A percentile compares a stretch with the other conserved stretches of the same genome.
These are phyloP conservation scores for Mythimna pallens DNA, from an alignment of 2,888 invertebrate genomes.

Conservation along the genomic window DNA sequence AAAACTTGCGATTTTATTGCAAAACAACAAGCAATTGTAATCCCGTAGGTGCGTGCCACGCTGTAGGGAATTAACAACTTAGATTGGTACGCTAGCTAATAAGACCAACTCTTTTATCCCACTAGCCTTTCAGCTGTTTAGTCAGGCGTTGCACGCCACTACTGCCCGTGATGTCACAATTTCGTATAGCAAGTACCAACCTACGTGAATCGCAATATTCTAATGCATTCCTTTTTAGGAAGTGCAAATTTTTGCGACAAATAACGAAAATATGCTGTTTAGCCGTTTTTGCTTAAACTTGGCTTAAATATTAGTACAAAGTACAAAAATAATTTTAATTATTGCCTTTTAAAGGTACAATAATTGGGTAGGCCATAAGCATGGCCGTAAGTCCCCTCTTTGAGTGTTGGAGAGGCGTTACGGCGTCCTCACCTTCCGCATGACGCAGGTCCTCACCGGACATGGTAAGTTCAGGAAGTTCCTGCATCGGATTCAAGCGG, in stretches of 20 bases:
- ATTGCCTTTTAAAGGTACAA: no score
- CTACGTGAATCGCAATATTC: conserved; percentile 8
- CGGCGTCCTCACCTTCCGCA: not conserved
- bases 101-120: conserved; percentile 68
- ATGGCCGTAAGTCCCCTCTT: no score
- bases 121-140: conserved; percentile 46
- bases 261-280: no score
- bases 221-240: not conserved
- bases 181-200: not conserved
- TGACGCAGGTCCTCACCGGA: not conserved
- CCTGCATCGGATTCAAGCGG: not conserved
- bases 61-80: conserved; percentile 76
- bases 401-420: not conserved
- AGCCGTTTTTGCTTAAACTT: no score
- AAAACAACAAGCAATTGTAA: conserved; percentile 67
- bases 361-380: no score
- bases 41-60: conserved; percentile 71
- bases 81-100: conserved; percentile 74
- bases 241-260: no score
- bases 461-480: not conserved
- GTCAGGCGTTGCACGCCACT: conserved; percentile 33
- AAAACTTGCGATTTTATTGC: conserved; percentile 57
- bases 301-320: no score
- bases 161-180: conserved; percentile 17
- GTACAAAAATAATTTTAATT: no score